Percentiles rank a stretch among this genome's conserved stretches.
These are phyloP conservation scores for Sitobion miscanthi DNA, from an alignment of 1,140 invertebrate genomes.

Conservation along the genomic window DNA sequence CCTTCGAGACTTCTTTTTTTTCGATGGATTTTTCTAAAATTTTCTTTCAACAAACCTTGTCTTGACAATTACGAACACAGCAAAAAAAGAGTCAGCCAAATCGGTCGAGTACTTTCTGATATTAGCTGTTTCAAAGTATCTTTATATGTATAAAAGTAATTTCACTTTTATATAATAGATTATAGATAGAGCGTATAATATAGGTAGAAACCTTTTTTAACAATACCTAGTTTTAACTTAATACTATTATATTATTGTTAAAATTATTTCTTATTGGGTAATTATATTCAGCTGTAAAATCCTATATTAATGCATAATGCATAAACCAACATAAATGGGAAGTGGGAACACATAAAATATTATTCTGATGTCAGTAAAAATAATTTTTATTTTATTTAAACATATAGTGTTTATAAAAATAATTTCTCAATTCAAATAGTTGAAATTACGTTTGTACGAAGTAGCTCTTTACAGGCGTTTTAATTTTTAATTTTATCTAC, in stretches of 20 bases:
- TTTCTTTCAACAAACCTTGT: no score
- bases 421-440: neutral
- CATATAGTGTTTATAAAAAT: no score
- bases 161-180: no score
- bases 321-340: neutral
- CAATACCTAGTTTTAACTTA: neutral
- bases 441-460: neutral
- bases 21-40: no score
- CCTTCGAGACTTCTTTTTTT: no score
- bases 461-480: neutral
- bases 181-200: no score
- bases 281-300: neutral
- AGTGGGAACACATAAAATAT: neutral
- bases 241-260: neutral
- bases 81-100: no score
- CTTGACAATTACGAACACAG: no score
- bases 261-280: neutral
- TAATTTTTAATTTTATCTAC: neutral
- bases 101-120: no score
- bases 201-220: neutral
- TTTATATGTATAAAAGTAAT: no score
- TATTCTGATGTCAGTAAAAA: neutral
- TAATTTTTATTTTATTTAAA: no score
- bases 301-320: neutral
- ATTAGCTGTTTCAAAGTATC: no score